These are phyloP conservation scores for Pyrgus malvae DNA, from an alignment of 2,888 invertebrate genomes.

Conservation along the genomic window DNA sequence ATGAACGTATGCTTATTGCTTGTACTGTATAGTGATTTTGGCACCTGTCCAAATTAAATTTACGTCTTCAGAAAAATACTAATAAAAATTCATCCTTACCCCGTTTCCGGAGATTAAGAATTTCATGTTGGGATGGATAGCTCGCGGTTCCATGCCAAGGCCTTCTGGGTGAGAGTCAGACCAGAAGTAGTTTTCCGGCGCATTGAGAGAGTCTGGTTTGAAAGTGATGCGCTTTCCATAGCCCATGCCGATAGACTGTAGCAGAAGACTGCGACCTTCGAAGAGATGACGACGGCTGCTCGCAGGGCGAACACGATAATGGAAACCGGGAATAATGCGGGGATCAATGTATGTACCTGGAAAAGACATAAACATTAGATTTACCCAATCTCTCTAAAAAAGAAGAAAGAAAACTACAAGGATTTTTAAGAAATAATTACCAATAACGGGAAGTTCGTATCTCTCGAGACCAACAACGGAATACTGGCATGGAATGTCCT, in stretches of 20 bases:
- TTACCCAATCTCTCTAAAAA: background rate
- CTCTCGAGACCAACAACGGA: constrained; percentile 84
- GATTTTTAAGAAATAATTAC: constrained; percentile 58
- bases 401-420: background rate
- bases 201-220: constrained; percentile 82
- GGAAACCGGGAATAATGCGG: constrained; percentile 87
- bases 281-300: constrained; percentile 84
- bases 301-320: constrained; percentile 87
- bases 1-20: no score
- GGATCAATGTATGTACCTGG: constrained; percentile 88
- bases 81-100: constrained; percentile 50
- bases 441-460: constrained; percentile 87
- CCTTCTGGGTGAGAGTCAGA: constrained; percentile 89
- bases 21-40: constrained; percentile 35
- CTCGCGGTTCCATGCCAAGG: constrained; percentile 85
- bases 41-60: constrained; percentile 39
- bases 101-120: constrained; percentile 84
- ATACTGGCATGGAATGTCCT: constrained; percentile 85
- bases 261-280: constrained; percentile 82
- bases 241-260: constrained; percentile 87
- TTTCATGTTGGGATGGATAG: constrained; percentile 85
- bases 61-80: background rate
- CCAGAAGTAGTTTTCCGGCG: constrained; percentile 87
- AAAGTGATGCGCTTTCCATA: constrained; percentile 90
- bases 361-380: constrained; percentile 16